Conservation (phyloP, 2,888 invertebrate species). For the Ophion ventricosus region DNA sequence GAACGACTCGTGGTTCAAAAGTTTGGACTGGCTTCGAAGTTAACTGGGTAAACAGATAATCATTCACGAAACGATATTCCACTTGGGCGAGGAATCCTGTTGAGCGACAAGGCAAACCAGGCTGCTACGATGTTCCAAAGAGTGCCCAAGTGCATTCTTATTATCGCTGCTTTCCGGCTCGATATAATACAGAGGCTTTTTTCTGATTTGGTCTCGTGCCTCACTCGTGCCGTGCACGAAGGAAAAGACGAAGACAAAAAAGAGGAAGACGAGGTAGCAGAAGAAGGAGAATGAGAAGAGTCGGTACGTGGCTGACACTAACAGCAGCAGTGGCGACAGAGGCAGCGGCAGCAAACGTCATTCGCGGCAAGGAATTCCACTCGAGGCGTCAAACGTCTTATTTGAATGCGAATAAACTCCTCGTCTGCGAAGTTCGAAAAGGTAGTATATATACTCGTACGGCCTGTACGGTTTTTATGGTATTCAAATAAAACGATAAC, state of each 20-base stretch:
- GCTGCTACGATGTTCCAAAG: slow-evolving; percentile 29
- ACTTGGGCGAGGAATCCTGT: slow-evolving; percentile 64
- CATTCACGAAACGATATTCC: slow-evolving; percentile 75
- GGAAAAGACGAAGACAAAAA: slow-evolving; percentile 17
- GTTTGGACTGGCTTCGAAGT: slow-evolving; percentile 66
- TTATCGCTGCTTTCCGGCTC: slow-evolving; percentile 51
- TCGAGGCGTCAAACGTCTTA: slow-evolving; percentile 58
- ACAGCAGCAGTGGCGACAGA: slow-evolving; percentile 32
- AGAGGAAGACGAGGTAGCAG: neutral
- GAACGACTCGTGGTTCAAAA: slow-evolving; percentile 3
- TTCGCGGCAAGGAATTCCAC: slow-evolving; percentile 54
- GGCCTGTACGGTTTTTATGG: slow-evolving; percentile 6
- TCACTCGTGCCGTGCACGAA: slow-evolving; percentile 29
- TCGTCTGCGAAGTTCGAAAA: slow-evolving; percentile 27
- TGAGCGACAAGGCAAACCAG: slow-evolving; percentile 39
- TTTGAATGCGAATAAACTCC: slow-evolving; percentile 56
- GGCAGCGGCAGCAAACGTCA: slow-evolving; percentile 44
- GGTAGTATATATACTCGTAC: neutral
- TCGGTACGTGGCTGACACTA: neutral
- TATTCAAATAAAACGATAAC: slow-evolving; percentile 42
- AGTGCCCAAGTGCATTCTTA: slow-evolving; percentile 59
- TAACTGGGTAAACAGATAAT: slow-evolving; percentile 75
- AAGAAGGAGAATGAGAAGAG: slow-evolving; percentile 10
- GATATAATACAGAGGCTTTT: slow-evolving; percentile 40
- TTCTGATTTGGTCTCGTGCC: slow-evolving; percentile 28